Evolutionary conservation across 2,113 vertebrate species (phyloP).

Genomic region (Progne subis): DNA sequence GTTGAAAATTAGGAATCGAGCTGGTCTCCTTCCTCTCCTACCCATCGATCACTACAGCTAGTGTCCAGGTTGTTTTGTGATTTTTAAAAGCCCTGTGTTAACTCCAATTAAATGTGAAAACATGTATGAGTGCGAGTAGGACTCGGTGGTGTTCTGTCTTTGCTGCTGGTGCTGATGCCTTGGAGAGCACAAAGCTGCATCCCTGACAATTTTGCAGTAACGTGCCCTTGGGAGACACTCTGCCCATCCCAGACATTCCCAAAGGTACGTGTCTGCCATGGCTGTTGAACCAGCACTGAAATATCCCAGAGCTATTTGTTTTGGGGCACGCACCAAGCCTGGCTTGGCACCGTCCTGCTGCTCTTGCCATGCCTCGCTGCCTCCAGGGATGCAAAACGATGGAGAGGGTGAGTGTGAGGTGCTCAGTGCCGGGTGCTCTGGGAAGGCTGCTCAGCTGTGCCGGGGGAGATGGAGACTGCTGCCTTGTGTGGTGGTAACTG

Average conservation of each 20-base stretch:
- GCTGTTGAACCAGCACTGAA: not conserved
- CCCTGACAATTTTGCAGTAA: accelerated
- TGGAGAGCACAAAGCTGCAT: not conserved
- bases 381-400: not conserved
- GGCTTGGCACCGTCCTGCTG: not conserved
- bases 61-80: not conserved
- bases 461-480: not conserved
- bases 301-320: not conserved
- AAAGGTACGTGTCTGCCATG: not conserved
- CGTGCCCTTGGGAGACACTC: not conserved
- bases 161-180: not conserved
- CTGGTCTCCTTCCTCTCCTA: not conserved
- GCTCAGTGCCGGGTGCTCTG: not conserved
- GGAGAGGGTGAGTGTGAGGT: not conserved
- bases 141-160: not conserved
- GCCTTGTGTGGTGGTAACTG: not conserved
- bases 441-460: not conserved
- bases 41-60: not conserved
- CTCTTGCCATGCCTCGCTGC: not conserved
- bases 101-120: not conserved
- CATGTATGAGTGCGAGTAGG: accelerated
- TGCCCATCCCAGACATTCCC: not conserved
- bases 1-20: not conserved
- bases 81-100: not conserved
- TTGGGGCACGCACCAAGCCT: not conserved